Conservation (phyloP, 2,113 vertebrate species). For the Apus apus region DNA sequence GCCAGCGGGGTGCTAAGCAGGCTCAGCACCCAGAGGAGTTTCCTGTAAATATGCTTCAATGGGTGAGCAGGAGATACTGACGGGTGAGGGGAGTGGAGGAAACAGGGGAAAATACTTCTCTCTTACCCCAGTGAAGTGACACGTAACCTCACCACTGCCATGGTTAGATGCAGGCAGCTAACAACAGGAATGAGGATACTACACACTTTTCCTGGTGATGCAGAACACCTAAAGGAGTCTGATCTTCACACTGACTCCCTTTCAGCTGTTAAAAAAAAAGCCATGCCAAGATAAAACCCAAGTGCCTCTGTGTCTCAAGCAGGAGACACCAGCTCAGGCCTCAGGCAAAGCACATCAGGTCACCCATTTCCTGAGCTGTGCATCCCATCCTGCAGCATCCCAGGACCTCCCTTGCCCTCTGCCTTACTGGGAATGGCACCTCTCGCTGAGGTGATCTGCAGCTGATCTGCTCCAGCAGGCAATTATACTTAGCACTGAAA, state of each 20-base stretch:
- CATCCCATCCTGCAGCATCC: rapidly evolving
- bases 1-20: rapidly evolving
- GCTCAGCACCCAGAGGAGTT: not conserved
- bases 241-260: not conserved
- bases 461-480: not conserved
- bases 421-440: not conserved
- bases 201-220: rapidly evolving
- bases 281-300: not conserved
- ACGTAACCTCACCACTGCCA: rapidly evolving
- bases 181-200: too few relatives aligned
- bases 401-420: not conserved
- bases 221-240: not conserved
- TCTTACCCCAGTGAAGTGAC: not conserved
- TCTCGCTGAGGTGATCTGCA: not conserved
- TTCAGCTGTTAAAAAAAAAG: not conserved
- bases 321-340: not conserved
- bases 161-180: not conserved
- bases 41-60: not conserved
- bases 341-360: rapidly evolving
- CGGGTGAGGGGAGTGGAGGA: too few relatives aligned
- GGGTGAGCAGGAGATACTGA: rapidly evolving
- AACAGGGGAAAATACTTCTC: not conserved
- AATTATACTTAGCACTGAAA: not conserved
- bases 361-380: not conserved
- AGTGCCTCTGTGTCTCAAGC: not conserved